phyloP scores from a whole-genome alignment of 2,113 vertebrate species.

The Cottus gobio region DNA sequence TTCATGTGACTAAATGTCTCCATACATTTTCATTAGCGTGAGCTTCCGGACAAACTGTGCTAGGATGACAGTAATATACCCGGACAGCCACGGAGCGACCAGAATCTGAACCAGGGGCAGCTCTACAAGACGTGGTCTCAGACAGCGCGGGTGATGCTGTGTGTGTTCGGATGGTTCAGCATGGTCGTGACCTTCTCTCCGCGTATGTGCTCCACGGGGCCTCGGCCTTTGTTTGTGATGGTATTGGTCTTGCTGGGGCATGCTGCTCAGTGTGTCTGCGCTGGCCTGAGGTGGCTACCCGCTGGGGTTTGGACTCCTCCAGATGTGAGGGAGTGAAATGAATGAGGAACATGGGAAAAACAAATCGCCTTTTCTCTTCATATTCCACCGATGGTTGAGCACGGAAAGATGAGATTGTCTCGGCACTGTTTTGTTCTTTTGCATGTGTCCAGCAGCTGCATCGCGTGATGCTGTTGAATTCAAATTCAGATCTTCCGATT shows the following conservation, averaged over 20 bases:
- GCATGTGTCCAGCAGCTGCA: background rate
- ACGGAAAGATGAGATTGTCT: background rate
- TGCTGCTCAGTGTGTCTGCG: slow-evolving; percentile 42
- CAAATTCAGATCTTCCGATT: background rate
- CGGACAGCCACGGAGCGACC: slow-evolving; percentile 48
- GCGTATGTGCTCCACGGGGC: slow-evolving; percentile 56
- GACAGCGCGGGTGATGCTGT: slow-evolving; percentile 42
- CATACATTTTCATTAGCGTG: slow-evolving; percentile 59
- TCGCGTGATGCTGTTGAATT: background rate
- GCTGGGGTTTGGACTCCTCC: slow-evolving; percentile 63
- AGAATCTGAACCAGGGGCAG: slow-evolving; percentile 46
- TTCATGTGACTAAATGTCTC: slow-evolving; percentile 60
- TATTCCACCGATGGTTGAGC: background rate
- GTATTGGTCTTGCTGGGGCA: slow-evolving; percentile 54
- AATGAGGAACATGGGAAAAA: slow-evolving; percentile 31
- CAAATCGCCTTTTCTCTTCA: background rate
- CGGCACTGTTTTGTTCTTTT: background rate
- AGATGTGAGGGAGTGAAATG: slow-evolving; percentile 44
- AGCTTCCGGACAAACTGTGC: slow-evolving; percentile 11
- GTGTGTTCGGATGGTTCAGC: slow-evolving; percentile 51
- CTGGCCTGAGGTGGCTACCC: slow-evolving; percentile 42
- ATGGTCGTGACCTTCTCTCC: slow-evolving; percentile 67
- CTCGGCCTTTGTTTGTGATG: slow-evolving; percentile 53
- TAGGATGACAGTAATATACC: slow-evolving; percentile 42
- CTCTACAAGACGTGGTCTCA: slow-evolving; percentile 40